Conservation (phyloP, 53 echinoderm and acorn worm genomes). For the Antedon mediterranea region DNA sequence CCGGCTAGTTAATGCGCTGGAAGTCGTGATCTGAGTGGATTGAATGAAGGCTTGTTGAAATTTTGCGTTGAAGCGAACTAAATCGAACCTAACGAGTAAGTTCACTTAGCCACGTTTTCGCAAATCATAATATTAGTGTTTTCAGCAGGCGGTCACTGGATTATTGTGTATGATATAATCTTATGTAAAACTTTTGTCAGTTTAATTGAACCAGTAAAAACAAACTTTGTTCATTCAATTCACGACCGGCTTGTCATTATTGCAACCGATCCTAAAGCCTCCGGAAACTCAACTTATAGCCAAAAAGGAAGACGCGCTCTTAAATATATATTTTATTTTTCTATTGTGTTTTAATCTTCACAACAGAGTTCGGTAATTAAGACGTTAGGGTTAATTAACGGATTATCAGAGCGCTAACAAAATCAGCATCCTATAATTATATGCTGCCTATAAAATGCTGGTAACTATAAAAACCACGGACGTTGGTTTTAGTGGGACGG, state of each 20-base stretch:
- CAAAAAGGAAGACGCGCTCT: too few species aligned
- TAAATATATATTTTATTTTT: too few species aligned
- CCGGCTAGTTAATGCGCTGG: neutral
- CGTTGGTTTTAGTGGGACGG: too few species aligned
- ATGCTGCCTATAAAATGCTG: too few species aligned
- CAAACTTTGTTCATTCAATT: neutral
- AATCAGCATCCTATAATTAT: too few species aligned
- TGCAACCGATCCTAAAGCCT: neutral
- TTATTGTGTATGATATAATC: slow-evolving; percentile 1
- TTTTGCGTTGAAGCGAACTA: neutral
- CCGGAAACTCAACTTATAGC: neutral
- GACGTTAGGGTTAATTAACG: too few species aligned
- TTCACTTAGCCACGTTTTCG: neutral
- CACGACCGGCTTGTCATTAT: neutral
- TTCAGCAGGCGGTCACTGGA: neutral
- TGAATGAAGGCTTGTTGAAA: neutral
- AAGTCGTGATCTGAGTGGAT: neutral
- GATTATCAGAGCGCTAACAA: too few species aligned
- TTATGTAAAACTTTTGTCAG: neutral
- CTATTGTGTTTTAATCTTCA: too few species aligned
- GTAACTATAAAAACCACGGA: too few species aligned
- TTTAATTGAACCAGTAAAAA: neutral
- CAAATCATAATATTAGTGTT: neutral
- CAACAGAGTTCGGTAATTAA: too few species aligned
- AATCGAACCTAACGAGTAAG: neutral